phyloP scores from a whole-genome alignment of 1,140 invertebrate species.

The Propsilocerus akamusi region DNA sequence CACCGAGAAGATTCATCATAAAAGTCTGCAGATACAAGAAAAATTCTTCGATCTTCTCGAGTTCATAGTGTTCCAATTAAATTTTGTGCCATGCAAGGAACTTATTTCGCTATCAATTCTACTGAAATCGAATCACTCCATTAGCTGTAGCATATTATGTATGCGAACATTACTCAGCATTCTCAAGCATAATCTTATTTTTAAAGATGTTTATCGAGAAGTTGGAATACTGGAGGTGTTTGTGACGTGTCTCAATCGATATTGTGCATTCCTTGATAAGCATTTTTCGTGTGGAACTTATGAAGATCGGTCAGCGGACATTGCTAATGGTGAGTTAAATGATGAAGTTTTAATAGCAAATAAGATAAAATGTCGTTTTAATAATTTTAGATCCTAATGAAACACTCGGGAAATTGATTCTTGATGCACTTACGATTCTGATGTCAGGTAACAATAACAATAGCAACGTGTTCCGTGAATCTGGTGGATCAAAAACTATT shows the following conservation, averaged over 20 bases:
- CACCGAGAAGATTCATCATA: conserved; percentile 84
- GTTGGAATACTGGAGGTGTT: conserved; percentile 95
- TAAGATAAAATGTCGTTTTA: neutral
- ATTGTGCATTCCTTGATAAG: conserved; percentile 56
- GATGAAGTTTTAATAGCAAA: conserved; percentile 7
- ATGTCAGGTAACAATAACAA: conserved; percentile 57
- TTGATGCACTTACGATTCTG: conserved; percentile 71
- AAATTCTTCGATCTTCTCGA: conserved; percentile 93
- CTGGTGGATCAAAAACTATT: conserved; percentile 76
- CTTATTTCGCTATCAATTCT: conserved; percentile 88
- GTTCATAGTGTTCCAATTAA: conserved; percentile 91
- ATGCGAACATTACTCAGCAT: conserved; percentile 79
- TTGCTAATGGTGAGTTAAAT: conserved; percentile 18
- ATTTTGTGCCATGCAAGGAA: conserved; percentile 98
- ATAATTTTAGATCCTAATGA: conserved; percentile 35
- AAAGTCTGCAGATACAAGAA: conserved; percentile 78
- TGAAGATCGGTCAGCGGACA: conserved; percentile 8
- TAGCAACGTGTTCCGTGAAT: conserved; percentile 82
- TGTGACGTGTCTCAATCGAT: conserved; percentile 79
- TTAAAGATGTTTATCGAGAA: conserved; percentile 96
- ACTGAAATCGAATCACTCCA: conserved; percentile 64
- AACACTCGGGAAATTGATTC: conserved; percentile 61
- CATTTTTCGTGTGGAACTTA: conserved; percentile 20
- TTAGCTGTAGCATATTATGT: conserved; percentile 67
- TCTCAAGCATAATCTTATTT: conserved; percentile 74